phyloP scores from a whole-genome alignment of 2,797 vertebrate species.

The Sebastes flavidus region DNA sequence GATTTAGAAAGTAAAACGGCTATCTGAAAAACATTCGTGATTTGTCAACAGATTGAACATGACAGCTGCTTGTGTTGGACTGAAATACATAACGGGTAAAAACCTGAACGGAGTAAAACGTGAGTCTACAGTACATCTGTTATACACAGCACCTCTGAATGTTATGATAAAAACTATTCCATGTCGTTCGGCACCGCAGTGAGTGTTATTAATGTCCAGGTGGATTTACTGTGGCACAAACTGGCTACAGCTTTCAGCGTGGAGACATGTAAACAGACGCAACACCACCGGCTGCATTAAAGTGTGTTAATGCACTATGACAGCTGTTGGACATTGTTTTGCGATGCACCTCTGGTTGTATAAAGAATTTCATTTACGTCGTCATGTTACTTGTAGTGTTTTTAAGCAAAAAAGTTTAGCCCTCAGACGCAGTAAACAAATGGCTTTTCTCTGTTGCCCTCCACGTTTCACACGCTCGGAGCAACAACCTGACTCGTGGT shows the following conservation, averaged over 20 bases:
- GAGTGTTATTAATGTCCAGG: constrained; percentile 40
- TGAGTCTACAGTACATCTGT: constrained; percentile 76
- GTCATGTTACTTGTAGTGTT: constrained; percentile 85
- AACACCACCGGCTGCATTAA: constrained; percentile 58
- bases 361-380: constrained; percentile 57
- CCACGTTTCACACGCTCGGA: constrained; percentile 53
- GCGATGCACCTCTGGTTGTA: constrained; percentile 40
- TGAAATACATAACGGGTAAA: constrained; percentile 33
- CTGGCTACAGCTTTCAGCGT: constrained; percentile 60
- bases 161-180: constrained; percentile 50
- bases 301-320: constrained; percentile 62
- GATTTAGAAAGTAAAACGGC: constrained; percentile 33
- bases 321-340: constrained; percentile 52
- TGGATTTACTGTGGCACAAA: constrained; percentile 64
- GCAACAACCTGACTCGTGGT: constrained; percentile 68
- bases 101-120: constrained; percentile 63
- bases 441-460: constrained; percentile 74
- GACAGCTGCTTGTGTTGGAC: constrained; percentile 31
- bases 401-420: constrained; percentile 83
- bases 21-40: constrained; percentile 53
- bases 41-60: constrained; percentile 54
- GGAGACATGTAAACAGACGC: constrained; percentile 75
- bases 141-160: constrained; percentile 73
- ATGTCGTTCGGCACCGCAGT: constrained; percentile 52
- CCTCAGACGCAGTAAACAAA: constrained; percentile 79